These are phyloP conservation scores for Smutsia gigantea DNA, from an alignment of 2,797 vertebrate species.

Conservation along the genomic window DNA sequence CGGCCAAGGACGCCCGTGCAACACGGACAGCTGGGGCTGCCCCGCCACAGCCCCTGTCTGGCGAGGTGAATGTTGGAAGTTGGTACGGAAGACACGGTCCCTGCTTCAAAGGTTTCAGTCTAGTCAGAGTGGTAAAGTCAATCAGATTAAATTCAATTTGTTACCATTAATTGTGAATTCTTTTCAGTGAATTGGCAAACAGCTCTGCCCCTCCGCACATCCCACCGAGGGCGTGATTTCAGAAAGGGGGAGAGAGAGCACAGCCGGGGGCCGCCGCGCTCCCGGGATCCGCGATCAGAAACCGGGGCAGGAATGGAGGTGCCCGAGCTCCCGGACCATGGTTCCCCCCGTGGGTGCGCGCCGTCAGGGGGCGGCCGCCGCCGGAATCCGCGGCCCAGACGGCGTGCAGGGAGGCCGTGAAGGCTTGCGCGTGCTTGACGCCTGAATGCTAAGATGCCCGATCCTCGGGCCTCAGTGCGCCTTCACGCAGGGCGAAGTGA, in stretches of 20 bases:
- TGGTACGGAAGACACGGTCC: not conserved
- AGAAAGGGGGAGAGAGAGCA: not conserved
- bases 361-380: too few relatives aligned
- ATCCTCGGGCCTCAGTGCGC: not conserved
- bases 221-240: not conserved
- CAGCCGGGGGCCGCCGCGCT: not conserved
- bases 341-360: too few relatives aligned
- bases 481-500: not conserved
- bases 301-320: too few relatives aligned
- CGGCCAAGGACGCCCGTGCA: not conserved
- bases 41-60: not conserved
- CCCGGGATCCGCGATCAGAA: too few relatives aligned
- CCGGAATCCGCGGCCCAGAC: too few relatives aligned
- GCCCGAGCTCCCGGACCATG: too few relatives aligned
- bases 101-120: not conserved
- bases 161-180: not conserved
- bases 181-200: not conserved
- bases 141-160: not conserved
- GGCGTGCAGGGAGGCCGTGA: too few relatives aligned
- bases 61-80: not conserved
- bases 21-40: not conserved
- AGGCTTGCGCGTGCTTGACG: not conserved
- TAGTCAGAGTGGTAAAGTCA: not conserved
- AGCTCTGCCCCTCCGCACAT: not conserved
- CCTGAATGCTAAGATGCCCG: constrained; percentile 26